phyloP scores from a whole-genome alignment of 2,113 vertebrate species.

The Synodontis membranacea region DNA sequence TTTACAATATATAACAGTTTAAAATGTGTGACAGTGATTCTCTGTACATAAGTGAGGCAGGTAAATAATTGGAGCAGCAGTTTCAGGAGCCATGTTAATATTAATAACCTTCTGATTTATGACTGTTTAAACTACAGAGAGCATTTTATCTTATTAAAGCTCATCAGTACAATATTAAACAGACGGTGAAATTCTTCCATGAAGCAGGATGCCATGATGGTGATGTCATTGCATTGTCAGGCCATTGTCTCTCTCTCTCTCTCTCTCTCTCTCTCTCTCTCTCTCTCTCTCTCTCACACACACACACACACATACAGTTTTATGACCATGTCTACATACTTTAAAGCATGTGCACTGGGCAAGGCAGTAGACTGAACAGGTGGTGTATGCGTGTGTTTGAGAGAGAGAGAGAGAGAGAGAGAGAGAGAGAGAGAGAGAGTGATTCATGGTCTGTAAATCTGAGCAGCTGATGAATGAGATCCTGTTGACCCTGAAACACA shows the following conservation, averaged over 20 bases:
- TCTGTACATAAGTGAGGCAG: not conserved
- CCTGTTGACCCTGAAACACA: slow-evolving; percentile 2
- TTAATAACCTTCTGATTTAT: not conserved
- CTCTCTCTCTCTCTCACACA: not conserved
- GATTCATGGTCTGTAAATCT: slow-evolving; percentile 38
- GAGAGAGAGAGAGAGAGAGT: too few species aligned
- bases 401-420: too few species aligned
- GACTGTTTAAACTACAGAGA: slow-evolving; percentile 19
- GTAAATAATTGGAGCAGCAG: not conserved
- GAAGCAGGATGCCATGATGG: slow-evolving; percentile 37
- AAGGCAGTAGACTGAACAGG: slow-evolving; percentile 37
- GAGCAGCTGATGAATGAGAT: slow-evolving; percentile 29
- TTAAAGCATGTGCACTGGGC: slow-evolving; percentile 31
- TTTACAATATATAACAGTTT: not conserved
- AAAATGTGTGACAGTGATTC: not conserved
- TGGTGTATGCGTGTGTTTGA: slow-evolving; percentile 41
- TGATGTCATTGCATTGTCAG: slow-evolving; percentile 54
- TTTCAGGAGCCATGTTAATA: not conserved
- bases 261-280: not conserved
- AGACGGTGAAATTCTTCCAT: slow-evolving; percentile 39
- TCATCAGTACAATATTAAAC: slow-evolving; percentile 12
- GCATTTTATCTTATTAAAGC: slow-evolving; percentile 29
- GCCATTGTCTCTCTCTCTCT: slow-evolving; percentile 27
- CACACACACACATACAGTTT: slow-evolving; percentile 3
- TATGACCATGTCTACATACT: slow-evolving; percentile 28